Evolutionary conservation across 2,113 vertebrate species (phyloP).

Genomic region (Ictidomys tridecemlineatus): DNA sequence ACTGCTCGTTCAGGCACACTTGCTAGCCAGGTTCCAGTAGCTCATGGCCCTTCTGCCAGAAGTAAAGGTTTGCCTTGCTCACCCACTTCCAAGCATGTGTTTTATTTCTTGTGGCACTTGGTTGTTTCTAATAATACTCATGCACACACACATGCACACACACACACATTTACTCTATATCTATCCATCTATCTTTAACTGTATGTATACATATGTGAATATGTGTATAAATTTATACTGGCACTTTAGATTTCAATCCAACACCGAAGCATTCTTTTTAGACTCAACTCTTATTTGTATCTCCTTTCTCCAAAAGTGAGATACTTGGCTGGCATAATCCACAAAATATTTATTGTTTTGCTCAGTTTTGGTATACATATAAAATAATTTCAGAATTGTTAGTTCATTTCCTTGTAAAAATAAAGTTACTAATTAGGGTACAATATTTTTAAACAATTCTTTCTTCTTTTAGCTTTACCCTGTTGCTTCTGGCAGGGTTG

Average conservation of each 20-base stretch:
- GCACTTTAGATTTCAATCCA: constrained; percentile 8
- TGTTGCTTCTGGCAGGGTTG: neutral
- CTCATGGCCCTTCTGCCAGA: too few relatives aligned
- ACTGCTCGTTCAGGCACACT: too few relatives aligned
- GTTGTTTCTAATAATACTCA: too few relatives aligned
- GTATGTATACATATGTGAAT: neutral
- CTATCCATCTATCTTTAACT: neutral
- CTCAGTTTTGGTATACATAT: neutral
- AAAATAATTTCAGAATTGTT: neutral
- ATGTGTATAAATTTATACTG: neutral
- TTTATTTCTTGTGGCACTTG: too few relatives aligned
- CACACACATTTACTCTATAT: neutral
- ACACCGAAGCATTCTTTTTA: neutral
- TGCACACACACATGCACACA: too few relatives aligned
- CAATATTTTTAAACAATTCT: neutral
- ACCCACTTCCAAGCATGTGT: too few relatives aligned
- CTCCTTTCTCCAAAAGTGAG: constrained; percentile 1
- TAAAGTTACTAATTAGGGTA: neutral
- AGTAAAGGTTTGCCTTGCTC: too few relatives aligned
- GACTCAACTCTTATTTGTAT: neutral
- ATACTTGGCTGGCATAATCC: neutral
- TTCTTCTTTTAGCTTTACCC: neutral
- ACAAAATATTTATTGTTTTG: neutral
- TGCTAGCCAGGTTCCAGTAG: too few relatives aligned
- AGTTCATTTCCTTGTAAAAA: constrained; percentile 30